phyloP scores from a whole-genome alignment of 1,140 invertebrate genomes.

The Prorops nasuta region DNA sequence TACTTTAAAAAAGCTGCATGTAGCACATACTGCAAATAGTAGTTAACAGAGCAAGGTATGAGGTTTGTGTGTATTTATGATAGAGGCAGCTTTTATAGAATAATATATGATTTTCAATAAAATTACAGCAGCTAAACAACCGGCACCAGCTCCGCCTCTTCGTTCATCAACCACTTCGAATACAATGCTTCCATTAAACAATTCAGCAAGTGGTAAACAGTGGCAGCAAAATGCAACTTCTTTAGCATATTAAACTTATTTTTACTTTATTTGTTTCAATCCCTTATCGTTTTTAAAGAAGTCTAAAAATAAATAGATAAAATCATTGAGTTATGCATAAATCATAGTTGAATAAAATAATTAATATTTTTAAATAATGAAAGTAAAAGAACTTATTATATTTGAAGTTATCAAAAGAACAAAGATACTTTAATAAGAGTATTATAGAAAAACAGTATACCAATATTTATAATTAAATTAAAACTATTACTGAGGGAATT shows the following conservation, averaged over 20 bases:
- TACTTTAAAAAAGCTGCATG: slow-evolving; percentile 2
- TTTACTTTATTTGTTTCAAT: neutral
- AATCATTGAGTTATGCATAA: no score
- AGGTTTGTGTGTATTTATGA: neutral
- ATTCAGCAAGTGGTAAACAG: slow-evolving; percentile 37
- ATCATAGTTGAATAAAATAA: neutral
- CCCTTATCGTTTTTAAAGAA: no score
- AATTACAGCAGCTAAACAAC: slow-evolving; percentile 51
- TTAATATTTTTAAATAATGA: no score
- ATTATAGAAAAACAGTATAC: no score
- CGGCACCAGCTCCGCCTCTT: slow-evolving; percentile 46
- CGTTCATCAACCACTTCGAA: slow-evolving; percentile 39
- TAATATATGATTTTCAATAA: slow-evolving; percentile 29
- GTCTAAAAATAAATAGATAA: no score
- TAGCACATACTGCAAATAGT: neutral
- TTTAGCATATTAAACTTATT: slow-evolving; percentile 36
- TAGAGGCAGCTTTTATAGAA: neutral
- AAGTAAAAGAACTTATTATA: no score
- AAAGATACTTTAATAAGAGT: no score
- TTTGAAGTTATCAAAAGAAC: no score
- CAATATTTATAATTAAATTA: no score
- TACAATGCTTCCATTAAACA: slow-evolving; percentile 38
- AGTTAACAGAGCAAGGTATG: neutral
- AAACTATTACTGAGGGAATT: no score
- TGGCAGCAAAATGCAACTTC: slow-evolving; percentile 42